phyloP scores from a whole-genome alignment of 2,888 invertebrate species.

The Hydrotaea diabolus region DNA sequence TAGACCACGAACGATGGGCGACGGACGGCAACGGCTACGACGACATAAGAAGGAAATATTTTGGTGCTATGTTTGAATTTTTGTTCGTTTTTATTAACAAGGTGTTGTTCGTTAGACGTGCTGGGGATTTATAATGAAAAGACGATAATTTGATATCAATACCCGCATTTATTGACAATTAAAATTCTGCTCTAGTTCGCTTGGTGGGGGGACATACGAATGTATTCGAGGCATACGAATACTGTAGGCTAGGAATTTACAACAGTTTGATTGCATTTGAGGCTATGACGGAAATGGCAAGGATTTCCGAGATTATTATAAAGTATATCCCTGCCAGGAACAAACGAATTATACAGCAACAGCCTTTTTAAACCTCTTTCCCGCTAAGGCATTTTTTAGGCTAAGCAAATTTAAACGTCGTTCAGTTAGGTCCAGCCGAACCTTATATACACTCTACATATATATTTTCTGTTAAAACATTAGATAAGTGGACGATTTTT shows the following conservation, averaged over 20 bases:
- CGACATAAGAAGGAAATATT: conserved; percentile 15
- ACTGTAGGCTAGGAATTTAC: conserved; percentile 24
- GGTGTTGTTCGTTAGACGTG: conserved; percentile 64
- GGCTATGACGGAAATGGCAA: too few relatives aligned
- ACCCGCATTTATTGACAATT: background rate
- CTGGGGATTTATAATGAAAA: conserved; percentile 42
- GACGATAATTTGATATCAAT: conserved; percentile 28
- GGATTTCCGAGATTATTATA: too few relatives aligned
- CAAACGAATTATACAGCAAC: too few relatives aligned
- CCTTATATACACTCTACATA: too few relatives aligned
- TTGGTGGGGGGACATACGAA: background rate
- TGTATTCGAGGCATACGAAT: background rate
- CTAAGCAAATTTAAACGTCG: too few relatives aligned
- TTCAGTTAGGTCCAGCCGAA: too few relatives aligned
- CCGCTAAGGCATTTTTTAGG: too few relatives aligned
- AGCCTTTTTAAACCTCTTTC: too few relatives aligned
- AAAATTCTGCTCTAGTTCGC: conserved; percentile 22
- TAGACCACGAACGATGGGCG: background rate
- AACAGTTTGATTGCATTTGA: background rate
- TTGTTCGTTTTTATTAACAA: conserved; percentile 58
- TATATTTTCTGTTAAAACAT: too few relatives aligned
- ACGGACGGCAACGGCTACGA: background rate
- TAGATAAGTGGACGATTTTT: too few relatives aligned
- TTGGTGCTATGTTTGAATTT: conserved; percentile 9
- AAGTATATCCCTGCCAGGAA: too few relatives aligned